Evolutionary conservation across 2,113 vertebrate genomes (phyloP).

Genomic region (Crotalus helleri): DNA sequence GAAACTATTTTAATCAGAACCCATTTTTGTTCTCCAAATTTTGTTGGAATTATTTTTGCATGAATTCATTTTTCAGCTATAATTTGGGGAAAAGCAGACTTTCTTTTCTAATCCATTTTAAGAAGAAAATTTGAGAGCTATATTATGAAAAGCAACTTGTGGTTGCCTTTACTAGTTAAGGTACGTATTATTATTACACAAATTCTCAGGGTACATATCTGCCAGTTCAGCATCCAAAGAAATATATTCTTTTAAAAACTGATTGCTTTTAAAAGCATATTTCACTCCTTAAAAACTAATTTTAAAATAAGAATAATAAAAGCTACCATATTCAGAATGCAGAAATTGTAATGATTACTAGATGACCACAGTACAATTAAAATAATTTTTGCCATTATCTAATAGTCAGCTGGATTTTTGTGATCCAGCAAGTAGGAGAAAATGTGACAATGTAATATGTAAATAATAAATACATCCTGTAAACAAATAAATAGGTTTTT

Average conservation of each 20-base stretch:
- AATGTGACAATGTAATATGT: not conserved
- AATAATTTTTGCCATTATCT: not conserved
- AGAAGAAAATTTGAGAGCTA: not conserved
- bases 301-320: not conserved
- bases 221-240: not conserved
- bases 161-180: not conserved
- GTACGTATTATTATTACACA: not conserved
- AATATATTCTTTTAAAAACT: not conserved
- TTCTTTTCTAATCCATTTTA: rapidly evolving
- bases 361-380: not conserved
- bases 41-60: constrained; percentile 24
- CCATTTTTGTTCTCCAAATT: constrained; percentile 37
- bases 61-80: constrained; percentile 34
- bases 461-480: not conserved
- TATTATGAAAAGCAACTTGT: not conserved
- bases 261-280: not conserved
- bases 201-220: not conserved
- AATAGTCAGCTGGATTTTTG: not conserved
- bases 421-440: not conserved
- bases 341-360: not conserved
- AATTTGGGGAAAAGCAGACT: not conserved
- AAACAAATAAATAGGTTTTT: not conserved
- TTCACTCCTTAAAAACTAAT: not conserved
- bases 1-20: constrained; percentile 60
- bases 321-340: not conserved